A percentile compares a stretch with the other conserved stretches of the same genome.
phyloP scores from a whole-genome alignment of 2,113 vertebrate species.

The Hydrochoerus hydrochaeris region DNA sequence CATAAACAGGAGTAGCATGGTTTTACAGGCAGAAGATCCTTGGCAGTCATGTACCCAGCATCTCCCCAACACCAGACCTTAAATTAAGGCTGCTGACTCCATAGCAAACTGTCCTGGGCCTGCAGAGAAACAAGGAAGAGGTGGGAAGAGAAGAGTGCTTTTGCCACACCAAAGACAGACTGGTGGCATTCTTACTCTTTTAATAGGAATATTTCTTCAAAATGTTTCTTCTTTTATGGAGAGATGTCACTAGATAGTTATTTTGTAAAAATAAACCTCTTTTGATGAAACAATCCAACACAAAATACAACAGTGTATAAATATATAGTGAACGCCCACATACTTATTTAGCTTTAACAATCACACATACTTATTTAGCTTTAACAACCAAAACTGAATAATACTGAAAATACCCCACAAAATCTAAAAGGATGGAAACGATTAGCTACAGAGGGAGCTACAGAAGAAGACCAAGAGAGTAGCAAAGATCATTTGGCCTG shows the following conservation, averaged over 20 bases:
- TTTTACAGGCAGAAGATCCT: background rate
- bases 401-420: background rate
- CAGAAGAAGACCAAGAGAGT: background rate
- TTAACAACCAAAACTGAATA: background rate
- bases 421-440: background rate
- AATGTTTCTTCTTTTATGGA: slow-evolving; percentile 4
- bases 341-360: background rate
- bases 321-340: background rate
- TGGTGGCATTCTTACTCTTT: background rate
- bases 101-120: background rate
- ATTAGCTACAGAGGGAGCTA: background rate
- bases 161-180: background rate
- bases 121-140: background rate
- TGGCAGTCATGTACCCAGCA: background rate
- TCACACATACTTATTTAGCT: background rate
- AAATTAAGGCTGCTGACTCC: background rate
- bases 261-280: slow-evolving; percentile 4
- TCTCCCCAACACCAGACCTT: background rate
- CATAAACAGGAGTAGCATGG: background rate
- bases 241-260: background rate
- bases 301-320: background rate
- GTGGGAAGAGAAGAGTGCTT: background rate
- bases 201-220: background rate
- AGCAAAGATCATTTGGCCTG: background rate
- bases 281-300: slow-evolving; percentile 1